Percentiles rank a stretch among this genome's conserved stretches.
Conservation (phyloP, 2,113 vertebrate species). For the Mesoclemmys tuberculata region DNA sequence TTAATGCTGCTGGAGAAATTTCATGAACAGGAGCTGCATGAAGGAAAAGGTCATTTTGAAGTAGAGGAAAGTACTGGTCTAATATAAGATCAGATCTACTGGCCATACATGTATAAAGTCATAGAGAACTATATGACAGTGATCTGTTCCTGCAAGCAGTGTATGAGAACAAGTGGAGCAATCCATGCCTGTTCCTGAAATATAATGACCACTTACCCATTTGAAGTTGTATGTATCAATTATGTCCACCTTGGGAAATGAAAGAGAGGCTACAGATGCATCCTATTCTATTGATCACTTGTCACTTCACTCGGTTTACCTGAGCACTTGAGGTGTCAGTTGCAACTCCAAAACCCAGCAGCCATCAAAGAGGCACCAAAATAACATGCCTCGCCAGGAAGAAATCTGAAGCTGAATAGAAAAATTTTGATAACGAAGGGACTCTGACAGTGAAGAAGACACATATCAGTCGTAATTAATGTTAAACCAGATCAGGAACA, state of each 20-base stretch:
- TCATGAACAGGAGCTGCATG: conserved; percentile 36
- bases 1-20: conserved; percentile 47
- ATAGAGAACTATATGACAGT: rapidly evolving
- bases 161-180: neutral
- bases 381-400: neutral
- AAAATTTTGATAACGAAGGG: neutral
- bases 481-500: neutral
- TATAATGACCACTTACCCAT: rapidly evolving
- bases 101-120: neutral
- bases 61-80: conserved; percentile 4
- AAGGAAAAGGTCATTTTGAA: conserved; percentile 17
- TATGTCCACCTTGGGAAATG: neutral
- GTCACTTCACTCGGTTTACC: neutral
- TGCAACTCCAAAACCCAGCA: no score
- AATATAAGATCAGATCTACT: neutral
- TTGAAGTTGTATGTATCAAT: neutral
- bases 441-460: neutral
- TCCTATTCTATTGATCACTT: neutral
- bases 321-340: neutral
- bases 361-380: neutral
- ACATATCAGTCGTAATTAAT: neutral
- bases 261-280: neutral
- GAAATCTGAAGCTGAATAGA: neutral
- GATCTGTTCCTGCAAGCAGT: neutral
- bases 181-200: neutral